A percentile compares a stretch with the other conserved stretches of the same genome.
Conservation (phyloP, 2,113 vertebrate species). For the Poecile atricapillus region DNA sequence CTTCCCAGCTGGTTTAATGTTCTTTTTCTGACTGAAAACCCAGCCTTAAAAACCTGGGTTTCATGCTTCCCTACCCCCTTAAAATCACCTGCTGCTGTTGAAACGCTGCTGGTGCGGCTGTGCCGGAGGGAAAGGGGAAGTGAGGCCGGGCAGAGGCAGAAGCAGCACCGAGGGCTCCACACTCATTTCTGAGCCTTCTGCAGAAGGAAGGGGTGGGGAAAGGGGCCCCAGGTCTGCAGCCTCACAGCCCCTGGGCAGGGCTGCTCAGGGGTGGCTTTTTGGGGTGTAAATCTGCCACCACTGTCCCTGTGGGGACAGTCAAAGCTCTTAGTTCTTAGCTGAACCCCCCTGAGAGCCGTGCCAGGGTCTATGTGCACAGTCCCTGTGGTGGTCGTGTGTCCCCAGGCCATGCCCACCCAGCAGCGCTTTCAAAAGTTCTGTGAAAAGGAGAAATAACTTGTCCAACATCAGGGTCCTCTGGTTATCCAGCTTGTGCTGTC, state of each 20-base stretch:
- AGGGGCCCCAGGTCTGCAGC: neutral
- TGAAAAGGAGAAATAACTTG: neutral
- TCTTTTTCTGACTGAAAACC: neutral
- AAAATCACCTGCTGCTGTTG: fast-evolving
- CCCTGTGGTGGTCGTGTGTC: neutral
- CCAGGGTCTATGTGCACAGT: neutral
- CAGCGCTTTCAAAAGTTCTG: neutral
- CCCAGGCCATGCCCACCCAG: neutral
- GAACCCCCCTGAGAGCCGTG: fast-evolving
- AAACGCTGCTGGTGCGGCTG: fast-evolving
- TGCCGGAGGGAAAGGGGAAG: neutral
- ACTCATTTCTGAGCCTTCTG: neutral
- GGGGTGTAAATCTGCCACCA: neutral
- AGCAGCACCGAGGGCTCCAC: neutral
- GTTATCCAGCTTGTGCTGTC: neutral
- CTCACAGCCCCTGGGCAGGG: neutral
- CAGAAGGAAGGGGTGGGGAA: neutral
- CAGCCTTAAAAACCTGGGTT: neutral
- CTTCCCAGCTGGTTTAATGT: neutral
- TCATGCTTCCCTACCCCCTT: neutral
- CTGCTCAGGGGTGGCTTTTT: neutral
- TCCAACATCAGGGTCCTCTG: neutral
- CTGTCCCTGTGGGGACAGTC: neutral
- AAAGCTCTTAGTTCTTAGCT: neutral
- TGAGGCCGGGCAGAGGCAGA: neutral